Evolutionary conservation across 2,888 invertebrate species (phyloP).

Genomic region (Oegoconia quadripuncta): DNA sequence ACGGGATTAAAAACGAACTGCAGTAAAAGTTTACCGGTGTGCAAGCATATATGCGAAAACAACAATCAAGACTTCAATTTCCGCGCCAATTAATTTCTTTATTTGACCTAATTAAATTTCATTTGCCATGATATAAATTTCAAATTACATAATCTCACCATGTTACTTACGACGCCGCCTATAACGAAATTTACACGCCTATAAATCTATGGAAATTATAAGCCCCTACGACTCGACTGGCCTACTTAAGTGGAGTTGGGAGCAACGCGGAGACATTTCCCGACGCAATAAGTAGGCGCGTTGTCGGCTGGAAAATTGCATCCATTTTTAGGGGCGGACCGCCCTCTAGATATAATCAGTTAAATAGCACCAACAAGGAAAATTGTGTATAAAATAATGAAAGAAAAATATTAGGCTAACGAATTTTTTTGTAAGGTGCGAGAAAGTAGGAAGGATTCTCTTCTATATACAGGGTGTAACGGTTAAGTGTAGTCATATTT

Average conservation of each 20-base stretch:
- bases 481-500: no score
- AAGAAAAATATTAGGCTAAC: no score
- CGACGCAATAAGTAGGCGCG: constrained; percentile 62
- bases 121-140: constrained; percentile 10
- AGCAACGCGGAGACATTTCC: constrained; percentile 54
- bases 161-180: constrained; percentile 28
- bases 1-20: constrained; percentile 1
- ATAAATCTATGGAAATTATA: constrained; percentile 41
- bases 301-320: constrained; percentile 69
- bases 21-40: constrained; percentile 1
- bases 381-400: constrained; percentile 25
- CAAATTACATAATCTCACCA: constrained; percentile 15
- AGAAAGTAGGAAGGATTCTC: neutral
- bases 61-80: neutral
- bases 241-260: constrained; percentile 51
- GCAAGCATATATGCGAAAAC: neutral
- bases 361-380: constrained; percentile 50
- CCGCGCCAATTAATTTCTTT: neutral
- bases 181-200: constrained; percentile 53
- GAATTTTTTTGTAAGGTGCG: no score
- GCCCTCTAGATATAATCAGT: constrained; percentile 49
- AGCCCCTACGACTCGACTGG: constrained; percentile 37
- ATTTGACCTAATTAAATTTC: neutral
- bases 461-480: no score
- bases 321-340: constrained; percentile 54